These are phyloP conservation scores for Trematocara zebra DNA, from an alignment of 2,113 vertebrate species.

Conservation along the genomic window DNA sequence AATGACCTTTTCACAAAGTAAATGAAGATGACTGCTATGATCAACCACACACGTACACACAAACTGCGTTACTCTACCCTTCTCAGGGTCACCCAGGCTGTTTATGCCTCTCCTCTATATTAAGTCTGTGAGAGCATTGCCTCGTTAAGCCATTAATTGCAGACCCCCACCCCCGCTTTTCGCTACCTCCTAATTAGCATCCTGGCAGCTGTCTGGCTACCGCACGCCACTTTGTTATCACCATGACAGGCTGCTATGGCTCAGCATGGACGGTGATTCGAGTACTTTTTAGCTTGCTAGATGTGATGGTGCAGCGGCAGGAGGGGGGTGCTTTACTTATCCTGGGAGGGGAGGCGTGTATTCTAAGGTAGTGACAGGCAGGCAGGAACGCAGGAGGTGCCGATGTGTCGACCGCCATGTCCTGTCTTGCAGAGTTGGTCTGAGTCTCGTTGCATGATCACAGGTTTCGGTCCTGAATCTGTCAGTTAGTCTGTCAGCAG, in stretches of 20 bases:
- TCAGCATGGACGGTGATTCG: background rate
- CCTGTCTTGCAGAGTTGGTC: background rate
- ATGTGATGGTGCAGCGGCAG: background rate
- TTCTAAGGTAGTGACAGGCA: background rate
- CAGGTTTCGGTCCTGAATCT: background rate
- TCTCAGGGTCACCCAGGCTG: background rate
- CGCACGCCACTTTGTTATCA: conserved; percentile 18
- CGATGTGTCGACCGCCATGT: background rate
- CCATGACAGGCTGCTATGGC: background rate
- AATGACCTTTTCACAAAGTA: background rate
- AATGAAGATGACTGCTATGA: background rate
- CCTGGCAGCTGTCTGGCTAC: conserved; percentile 47
- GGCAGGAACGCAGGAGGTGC: background rate
- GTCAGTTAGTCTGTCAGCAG: conserved; percentile 2
- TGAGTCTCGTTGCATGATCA: background rate
- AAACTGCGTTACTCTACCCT: background rate
- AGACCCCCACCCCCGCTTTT: background rate
- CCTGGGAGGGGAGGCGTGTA: background rate
- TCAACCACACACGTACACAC: background rate
- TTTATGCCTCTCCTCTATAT: conserved; percentile 26
- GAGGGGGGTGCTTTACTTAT: background rate
- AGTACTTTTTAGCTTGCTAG: background rate
- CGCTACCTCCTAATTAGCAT: conserved; percentile 34
- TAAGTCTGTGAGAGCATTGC: conserved; percentile 24
- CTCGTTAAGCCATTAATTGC: conserved; percentile 60